A percentile compares a stretch with the other conserved stretches of the same genome.
These are phyloP conservation scores for Hyperopisus bebe DNA, from an alignment of 2,113 vertebrate species.

Conservation along the genomic window DNA sequence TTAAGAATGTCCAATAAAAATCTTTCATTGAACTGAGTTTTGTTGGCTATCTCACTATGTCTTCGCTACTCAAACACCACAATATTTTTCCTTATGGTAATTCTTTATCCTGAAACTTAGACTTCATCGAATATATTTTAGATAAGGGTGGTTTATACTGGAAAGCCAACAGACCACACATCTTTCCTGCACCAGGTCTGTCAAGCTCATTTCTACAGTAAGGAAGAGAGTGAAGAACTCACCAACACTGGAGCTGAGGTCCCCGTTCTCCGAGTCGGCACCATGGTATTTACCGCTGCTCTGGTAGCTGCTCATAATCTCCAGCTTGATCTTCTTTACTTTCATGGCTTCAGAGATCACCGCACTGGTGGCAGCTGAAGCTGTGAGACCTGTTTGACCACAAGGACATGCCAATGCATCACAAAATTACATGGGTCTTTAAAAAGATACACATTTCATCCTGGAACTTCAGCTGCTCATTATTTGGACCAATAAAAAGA, in stretches of 20 bases:
- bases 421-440: background rate
- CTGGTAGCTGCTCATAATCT: conserved; percentile 89
- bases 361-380: conserved; percentile 72
- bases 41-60: background rate
- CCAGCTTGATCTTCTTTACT: conserved; percentile 97
- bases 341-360: conserved; percentile 88
- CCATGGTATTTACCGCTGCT: conserved; percentile 81
- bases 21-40: background rate
- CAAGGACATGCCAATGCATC: background rate
- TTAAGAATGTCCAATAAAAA: background rate
- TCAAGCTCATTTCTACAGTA: background rate
- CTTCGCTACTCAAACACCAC: background rate
- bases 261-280: conserved; percentile 86
- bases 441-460: background rate
- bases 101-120: background rate
- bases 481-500: background rate
- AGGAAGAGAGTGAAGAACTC: conserved; percentile 49
- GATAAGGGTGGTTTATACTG: background rate
- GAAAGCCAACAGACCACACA: conserved; percentile 64
- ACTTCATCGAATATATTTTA: background rate
- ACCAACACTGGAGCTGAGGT: conserved; percentile 87
- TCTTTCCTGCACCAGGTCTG: conserved; percentile 44
- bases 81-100: background rate
- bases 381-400: conserved; percentile 70
- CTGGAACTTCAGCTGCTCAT: background rate